Evolutionary conservation across 2,888 invertebrate genomes (phyloP).

Genomic region (Nebria salina): DNA sequence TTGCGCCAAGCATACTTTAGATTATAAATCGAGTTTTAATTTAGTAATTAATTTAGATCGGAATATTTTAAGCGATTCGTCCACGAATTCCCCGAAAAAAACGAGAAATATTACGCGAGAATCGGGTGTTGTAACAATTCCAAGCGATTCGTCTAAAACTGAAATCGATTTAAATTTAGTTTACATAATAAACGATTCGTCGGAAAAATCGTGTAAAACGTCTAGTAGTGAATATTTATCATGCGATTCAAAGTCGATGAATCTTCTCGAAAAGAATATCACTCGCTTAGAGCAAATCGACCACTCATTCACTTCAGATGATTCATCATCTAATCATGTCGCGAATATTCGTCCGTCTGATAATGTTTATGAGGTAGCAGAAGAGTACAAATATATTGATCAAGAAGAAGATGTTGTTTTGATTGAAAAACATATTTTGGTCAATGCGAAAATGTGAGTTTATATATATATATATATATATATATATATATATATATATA

Average conservation of each 20-base stretch:
- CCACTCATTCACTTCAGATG: background rate
- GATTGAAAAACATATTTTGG: conserved; percentile 71
- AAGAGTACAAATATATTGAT: conserved; percentile 81
- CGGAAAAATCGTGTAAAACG: background rate
- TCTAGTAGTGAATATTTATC: conserved; percentile 24
- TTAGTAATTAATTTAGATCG: background rate
- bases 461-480: too few species aligned
- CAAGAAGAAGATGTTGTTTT: conserved; percentile 75
- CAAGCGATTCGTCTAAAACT: background rate
- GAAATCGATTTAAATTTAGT: background rate
- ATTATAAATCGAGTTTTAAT: background rate
- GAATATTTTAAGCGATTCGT: background rate
- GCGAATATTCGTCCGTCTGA: background rate
- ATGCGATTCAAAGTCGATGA: conserved; percentile 20
- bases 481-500: too few species aligned
- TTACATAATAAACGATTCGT: background rate
- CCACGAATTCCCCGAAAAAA: too few species aligned
- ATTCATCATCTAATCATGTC: background rate
- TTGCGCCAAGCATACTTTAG: background rate
- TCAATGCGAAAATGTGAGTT: conserved; percentile 67
- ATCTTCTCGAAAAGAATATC: conserved; percentile 34
- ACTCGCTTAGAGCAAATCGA: background rate
- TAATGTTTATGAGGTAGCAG: conserved; percentile 63
- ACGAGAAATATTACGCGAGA: conserved; percentile 9
- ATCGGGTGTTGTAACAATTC: conserved; percentile 31